Percentiles rank a stretch among this genome's conserved stretches.
Evolutionary conservation across 2,888 invertebrate genomes (phyloP).

Genomic region (Hypolimnas misippus): DNA sequence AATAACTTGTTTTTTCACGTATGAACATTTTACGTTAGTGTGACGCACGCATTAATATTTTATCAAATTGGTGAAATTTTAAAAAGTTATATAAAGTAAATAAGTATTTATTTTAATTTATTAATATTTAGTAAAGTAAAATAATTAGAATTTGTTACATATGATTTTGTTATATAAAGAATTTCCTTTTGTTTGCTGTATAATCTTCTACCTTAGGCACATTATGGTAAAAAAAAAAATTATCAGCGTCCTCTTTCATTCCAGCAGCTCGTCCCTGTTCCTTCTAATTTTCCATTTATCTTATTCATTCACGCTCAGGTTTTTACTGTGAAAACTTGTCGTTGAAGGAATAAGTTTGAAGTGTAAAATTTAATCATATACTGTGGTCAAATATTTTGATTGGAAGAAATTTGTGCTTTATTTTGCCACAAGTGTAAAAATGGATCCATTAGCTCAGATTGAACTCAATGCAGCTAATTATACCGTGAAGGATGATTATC

Average conservation of each 20-base stretch:
- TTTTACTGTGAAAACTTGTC: slow-evolving; percentile 4
- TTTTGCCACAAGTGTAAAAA: slow-evolving; percentile 4
- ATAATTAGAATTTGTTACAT: too few species aligned
- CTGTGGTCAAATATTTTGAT: too few species aligned
- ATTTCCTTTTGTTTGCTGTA: neutral
- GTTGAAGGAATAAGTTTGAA: neutral
- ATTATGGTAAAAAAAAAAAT: neutral
- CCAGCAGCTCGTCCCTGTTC: slow-evolving; percentile 5
- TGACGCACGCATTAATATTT: too few species aligned
- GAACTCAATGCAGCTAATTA: slow-evolving; percentile 43
- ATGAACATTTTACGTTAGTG: too few species aligned
- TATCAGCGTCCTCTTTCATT: slow-evolving; percentile 20
- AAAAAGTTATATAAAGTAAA: too few species aligned
- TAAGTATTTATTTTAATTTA: too few species aligned
- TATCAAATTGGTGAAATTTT: too few species aligned
- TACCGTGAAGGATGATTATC: slow-evolving; percentile 47
- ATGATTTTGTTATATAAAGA: neutral
- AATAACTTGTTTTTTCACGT: too few species aligned
- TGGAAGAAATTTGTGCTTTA: neutral
- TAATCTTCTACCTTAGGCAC: neutral
- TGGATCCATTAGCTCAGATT: slow-evolving; percentile 39
- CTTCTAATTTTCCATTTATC: slow-evolving; percentile 3
- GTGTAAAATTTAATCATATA: neutral
- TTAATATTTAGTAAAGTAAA: too few species aligned
- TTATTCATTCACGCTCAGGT: slow-evolving; percentile 10